These are phyloP conservation scores for Penaeus japonicus DNA, from an alignment of 1,140 invertebrate species.

Conservation along the genomic window DNA sequence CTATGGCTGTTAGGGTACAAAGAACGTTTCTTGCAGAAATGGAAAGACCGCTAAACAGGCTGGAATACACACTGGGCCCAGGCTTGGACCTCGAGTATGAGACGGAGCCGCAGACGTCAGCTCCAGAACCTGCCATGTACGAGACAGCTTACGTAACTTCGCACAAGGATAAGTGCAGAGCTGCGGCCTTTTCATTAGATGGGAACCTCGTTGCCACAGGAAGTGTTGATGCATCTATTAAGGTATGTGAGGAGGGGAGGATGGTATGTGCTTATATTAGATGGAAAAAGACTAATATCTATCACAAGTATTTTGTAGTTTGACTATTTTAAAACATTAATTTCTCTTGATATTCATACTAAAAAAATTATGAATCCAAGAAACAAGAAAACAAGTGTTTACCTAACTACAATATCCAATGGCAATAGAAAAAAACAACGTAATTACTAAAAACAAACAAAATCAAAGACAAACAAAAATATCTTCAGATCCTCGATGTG, in stretches of 20 bases:
- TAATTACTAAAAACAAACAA: not conserved
- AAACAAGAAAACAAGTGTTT: no score
- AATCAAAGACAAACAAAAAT: not conserved
- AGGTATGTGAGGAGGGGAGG: not conserved
- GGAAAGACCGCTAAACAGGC: constrained; percentile 47
- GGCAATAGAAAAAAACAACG: not conserved
- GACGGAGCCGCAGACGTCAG: constrained; percentile 84
- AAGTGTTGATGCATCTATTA: constrained; percentile 70
- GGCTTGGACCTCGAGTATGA: constrained; percentile 92
- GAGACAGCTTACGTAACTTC: constrained; percentile 99
- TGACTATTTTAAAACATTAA: no score
- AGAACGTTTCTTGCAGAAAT: constrained; percentile 21
- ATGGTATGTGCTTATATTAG: no score
- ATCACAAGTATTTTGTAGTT: no score
- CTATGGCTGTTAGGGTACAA: not conserved
- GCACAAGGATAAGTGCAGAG: constrained; percentile 90
- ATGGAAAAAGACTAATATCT: no score
- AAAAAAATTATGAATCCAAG: no score
- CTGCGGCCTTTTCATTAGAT: constrained; percentile 80
- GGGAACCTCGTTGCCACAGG: constrained; percentile 97
- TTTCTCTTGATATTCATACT: no score
- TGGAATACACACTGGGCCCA: constrained; percentile 57
- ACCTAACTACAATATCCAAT: no score
- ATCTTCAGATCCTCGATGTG: constrained; percentile 86
- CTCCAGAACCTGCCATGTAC: constrained; percentile 93